Conservation (phyloP, 2,797 vertebrate genomes). For the Sylvia borin region DNA sequence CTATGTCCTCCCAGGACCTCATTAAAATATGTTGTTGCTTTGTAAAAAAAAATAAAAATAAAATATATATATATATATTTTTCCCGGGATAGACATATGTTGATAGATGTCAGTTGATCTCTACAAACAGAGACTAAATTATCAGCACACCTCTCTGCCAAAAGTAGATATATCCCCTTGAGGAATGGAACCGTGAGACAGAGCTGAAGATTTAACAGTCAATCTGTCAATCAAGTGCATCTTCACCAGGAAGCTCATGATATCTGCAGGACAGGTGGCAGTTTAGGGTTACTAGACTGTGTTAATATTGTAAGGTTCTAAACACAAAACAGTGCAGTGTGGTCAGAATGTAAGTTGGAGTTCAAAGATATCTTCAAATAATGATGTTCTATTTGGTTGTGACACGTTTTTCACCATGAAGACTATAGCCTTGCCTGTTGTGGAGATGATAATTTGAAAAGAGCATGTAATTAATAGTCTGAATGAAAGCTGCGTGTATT, state of each 20-base stretch:
- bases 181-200: background rate
- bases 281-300: background rate
- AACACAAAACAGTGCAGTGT: background rate
- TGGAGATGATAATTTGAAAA: background rate
- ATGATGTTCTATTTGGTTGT: background rate
- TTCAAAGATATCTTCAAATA: background rate
- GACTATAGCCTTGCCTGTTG: background rate
- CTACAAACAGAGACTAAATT: background rate
- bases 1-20: background rate
- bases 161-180: background rate
- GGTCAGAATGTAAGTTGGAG: background rate
- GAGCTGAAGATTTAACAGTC: background rate
- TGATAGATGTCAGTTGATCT: background rate
- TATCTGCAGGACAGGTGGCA: background rate
- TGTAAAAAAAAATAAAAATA: background rate
- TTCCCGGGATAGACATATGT: background rate
- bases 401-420: background rate
- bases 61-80: background rate
- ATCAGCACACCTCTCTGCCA: background rate
- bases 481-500: background rate
- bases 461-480: background rate
- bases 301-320: background rate
- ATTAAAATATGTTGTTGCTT: background rate
- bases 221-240: background rate
- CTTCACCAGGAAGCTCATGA: background rate